Evolutionary conservation across 2,888 invertebrate genomes (phyloP), one percentile per base, ranked within the genome.

Genomic region (Isotomurus palustris): DNA sequence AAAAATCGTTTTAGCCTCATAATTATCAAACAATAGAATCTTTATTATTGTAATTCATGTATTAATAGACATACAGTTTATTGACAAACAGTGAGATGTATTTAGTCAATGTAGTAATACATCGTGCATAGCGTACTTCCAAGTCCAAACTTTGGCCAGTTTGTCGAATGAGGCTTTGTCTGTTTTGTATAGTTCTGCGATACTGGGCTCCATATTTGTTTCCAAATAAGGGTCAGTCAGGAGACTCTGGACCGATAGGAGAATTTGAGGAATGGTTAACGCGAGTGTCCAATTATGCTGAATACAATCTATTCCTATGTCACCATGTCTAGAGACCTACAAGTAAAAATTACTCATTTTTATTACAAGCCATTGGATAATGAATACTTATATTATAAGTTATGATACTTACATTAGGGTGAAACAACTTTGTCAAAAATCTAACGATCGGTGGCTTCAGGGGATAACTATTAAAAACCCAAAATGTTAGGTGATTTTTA

Each of bases 211-310:
- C 92, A 93, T 93, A 72, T 91, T 91, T 8, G 91, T 84, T 85
- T 86, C 62, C 25, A 73, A 41, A 72, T 87, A 92, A 0, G 93
- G 92, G 78, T 94, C 94, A 0, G 91, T 91, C 57, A 91, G 81
- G 59, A 91, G 78, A 71, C 89, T 90, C 78, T 91, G 91, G 64
- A 91, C 86, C 52, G 90, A 91, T 60, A 91, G 84, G 69, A 91
- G 82, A 58, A 91, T 85, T 75, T 91, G 94, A 67, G 89, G 87
- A 73, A 94, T 86, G 40, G 93, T 93, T 64, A 94, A 78, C 1
- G 92, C 93, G 61, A 93, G 78, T n/a, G 91, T 91, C 94, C 94
- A 95, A 78, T 95, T 95, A 78, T 92, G 90, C 72, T 91, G 89
- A 70, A 95, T 91, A 10, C 91, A 91, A 78, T 95, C 94, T 66